Base-by-base conservation (phyloP, 2,797 vertebrate genomes). In the Alexandromys oeconomus region DNA sequence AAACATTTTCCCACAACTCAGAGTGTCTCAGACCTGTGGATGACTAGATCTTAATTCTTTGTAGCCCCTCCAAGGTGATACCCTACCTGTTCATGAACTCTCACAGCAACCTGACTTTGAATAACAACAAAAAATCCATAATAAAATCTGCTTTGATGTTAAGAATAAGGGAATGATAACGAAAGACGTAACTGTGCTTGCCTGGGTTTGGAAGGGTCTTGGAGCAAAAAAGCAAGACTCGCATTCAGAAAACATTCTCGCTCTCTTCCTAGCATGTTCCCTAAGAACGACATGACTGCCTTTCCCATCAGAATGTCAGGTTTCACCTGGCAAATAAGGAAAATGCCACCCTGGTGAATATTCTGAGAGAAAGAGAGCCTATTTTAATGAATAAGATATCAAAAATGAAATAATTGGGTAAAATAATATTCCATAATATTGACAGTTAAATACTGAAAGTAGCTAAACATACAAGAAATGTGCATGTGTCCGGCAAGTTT, bases 361-460 rank as follows among this genome's bases (percentile, higher is more conserved):
- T 57, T 85, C 6, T 57, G 27, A 69, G 34, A 91, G 34, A 43
- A 78, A 74, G 84, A 73, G 5, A 65, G 8, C 8, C 48, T 71
- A 94, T 73, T 57, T n/a, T 59, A 76, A 48, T 87, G 40, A 92
- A 69, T 92, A 76, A 91, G 69, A 61, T 86, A 61, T n/a, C 63
- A 31, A 89, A 96, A 79, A 34, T 69, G 73, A 85, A n/a, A 51
- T 79, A 78, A 80, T 7, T 80, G 78, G 84, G 57, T 67, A 71
- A 96, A 89, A 43, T 27, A 95, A 92, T 89, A 34, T 2, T 80
- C 51, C 69, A 46, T 74, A 48, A 29, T 81, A 69, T 71, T 65
- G 85, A 90, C 54, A 93, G 6, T 37, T 3, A 84, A 57, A 54
- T 54, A 78, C 57, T 46, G 48, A 85, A 95, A 85, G 19, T 46